Evolutionary conservation across 1,140 invertebrate species (phyloP).

Genomic region (Bradynema listronoti): DNA sequence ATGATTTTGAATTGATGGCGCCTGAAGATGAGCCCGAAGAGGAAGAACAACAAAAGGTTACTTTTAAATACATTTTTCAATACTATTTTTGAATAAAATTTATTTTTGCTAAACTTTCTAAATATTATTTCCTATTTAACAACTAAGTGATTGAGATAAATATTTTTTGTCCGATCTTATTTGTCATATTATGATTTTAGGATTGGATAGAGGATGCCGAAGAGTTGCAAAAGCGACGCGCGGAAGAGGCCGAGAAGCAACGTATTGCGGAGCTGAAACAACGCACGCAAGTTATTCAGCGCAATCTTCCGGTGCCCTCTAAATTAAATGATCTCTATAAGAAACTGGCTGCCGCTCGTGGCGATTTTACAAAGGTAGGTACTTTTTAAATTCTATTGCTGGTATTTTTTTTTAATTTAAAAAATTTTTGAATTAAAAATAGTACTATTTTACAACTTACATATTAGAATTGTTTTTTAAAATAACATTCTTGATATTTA

Average conservation of each 20-base stretch:
- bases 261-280: conserved; percentile 59
- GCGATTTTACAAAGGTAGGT: conserved; percentile 72
- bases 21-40: conserved; percentile 73
- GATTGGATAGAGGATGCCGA: conserved; percentile 53
- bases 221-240: conserved; percentile 38
- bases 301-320: conserved; percentile 75
- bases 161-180: conserved; percentile 34
- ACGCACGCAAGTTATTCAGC: conserved; percentile 79
- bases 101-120: too few relatives aligned
- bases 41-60: conserved; percentile 44
- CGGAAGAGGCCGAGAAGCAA: conserved; percentile 32
- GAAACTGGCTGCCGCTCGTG: conserved; percentile 55
- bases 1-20: conserved; percentile 97
- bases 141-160: too few relatives aligned
- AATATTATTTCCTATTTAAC: too few relatives aligned
- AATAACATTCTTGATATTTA: too few relatives aligned
- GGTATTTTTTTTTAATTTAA: neutral
- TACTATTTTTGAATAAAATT: neutral
- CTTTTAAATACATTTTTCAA: neutral
- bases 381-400: too few relatives aligned
- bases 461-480: too few relatives aligned
- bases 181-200: conserved; percentile 9
- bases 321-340: conserved; percentile 63
- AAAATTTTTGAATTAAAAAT: neutral
- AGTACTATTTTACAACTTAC: too few relatives aligned